Base-by-base conservation (phyloP, 2,888 invertebrate genomes). In the Lissocephala sabroskyi region DNA sequence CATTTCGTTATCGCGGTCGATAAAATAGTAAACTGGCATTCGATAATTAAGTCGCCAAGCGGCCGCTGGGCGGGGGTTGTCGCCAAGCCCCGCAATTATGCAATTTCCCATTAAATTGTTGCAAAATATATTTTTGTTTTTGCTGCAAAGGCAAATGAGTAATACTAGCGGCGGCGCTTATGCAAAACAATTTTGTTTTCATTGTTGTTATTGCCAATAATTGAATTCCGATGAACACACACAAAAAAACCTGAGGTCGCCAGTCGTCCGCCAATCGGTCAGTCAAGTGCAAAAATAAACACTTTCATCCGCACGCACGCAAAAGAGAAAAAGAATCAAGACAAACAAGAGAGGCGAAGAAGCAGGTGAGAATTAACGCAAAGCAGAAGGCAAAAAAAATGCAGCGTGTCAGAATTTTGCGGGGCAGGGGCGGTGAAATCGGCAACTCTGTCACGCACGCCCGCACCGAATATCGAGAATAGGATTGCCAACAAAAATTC, bases 41-140 rank as follows among this genome's bases (percentile, higher is more conserved):
- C 3, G 7, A 3, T 23, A 23, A 5, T 23, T 23, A 5, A 23
- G 23, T 7, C 23, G 4, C 23, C 23, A 3, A 23, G 4, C 23
- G 4, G 23, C 23, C 7, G 23, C 23, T 5, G 23, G 4, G 7
- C n/a, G 13, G 7, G 13, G 13, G 32, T 33, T 19, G 26, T 45
- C 35, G 35, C 41, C 52, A 37, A 30, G n/a, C n/a, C n/a, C n/a
- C 44, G 48, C 43, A 56, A 49, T 59, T 65, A 48, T 50, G 43
- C 66, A 62, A 65, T 59, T 32, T 46, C 44, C 44, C 56, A 59
- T 57, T 46, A 45, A n/a, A 9, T 19, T 37, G 30, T 30, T 30
- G 30, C 30, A 30, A 30, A 30, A 26, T 18, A 26, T 44, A 45
- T 42, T 62, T 53, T 62, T 50, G 44, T 32, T 52, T 30, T 35